Conservation (phyloP, 2,113 vertebrate species). For the Raja brachyura region DNA sequence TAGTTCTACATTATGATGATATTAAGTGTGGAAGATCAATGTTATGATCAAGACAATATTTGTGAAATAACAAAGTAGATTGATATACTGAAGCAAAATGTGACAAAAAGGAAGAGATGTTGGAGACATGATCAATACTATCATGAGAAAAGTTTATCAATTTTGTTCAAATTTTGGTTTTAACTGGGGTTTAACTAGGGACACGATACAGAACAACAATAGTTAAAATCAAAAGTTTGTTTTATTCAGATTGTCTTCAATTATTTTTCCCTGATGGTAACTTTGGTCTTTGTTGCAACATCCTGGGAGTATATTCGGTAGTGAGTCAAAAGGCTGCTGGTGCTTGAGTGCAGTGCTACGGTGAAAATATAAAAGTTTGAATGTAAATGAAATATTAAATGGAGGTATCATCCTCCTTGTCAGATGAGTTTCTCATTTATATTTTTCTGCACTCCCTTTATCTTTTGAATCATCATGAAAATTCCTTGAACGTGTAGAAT, state of each 20-base stretch:
- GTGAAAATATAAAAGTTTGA: too few relatives aligned
- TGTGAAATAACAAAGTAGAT: too few relatives aligned
- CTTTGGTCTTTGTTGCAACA: neutral
- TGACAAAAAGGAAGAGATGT: too few relatives aligned
- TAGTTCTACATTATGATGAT: neutral
- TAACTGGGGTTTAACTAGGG: too few relatives aligned
- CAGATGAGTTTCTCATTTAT: neutral
- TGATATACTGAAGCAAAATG: too few relatives aligned
- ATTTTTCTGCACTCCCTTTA: neutral
- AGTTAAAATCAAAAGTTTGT: neutral
- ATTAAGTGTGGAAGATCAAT: neutral
- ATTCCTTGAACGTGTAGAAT: too few relatives aligned
- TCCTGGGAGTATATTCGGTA: neutral
- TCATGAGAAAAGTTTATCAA: too few relatives aligned
- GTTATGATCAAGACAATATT: too few relatives aligned
- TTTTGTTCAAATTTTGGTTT: too few relatives aligned
- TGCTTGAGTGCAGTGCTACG: neutral
- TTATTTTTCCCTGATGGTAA: neutral
- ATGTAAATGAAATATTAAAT: too few relatives aligned
- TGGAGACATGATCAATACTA: too few relatives aligned
- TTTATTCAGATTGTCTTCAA: neutral
- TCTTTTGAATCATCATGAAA: too few relatives aligned
- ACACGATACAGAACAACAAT: neutral
- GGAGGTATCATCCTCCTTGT: neutral
- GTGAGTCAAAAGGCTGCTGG: neutral